Conservation (phyloP, 2,113 vertebrate genomes). For the Xenopus tropicalis region UCB_Xtro_10.0 CM004450.2:84826501-84827000, state of each 20-base stretch:
- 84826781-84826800: too few relatives aligned
- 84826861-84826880: neutral
- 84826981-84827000: too few relatives aligned
- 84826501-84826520: too few relatives aligned
- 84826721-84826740: neutral
- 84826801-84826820: neutral
- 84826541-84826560: neutral
- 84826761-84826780: neutral
- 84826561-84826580: slow-evolving; percentile 17
- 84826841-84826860: neutral
- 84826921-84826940: too few relatives aligned
- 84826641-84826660: slow-evolving; percentile 29
- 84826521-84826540: neutral
- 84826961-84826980: too few relatives aligned
- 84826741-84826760: slow-evolving; percentile 1
- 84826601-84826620: slow-evolving; percentile 26
- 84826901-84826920: neutral
- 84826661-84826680: slow-evolving; percentile 17
- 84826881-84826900: neutral
- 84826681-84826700: slow-evolving; percentile 19
- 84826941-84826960: too few relatives aligned
- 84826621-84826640: slow-evolving; percentile 15
- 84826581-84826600: slow-evolving; percentile 20
- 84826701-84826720: neutral
- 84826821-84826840: neutral